phyloP scores from a whole-genome alignment of 2,797 vertebrate species.

The Alcedo atthis region DNA sequence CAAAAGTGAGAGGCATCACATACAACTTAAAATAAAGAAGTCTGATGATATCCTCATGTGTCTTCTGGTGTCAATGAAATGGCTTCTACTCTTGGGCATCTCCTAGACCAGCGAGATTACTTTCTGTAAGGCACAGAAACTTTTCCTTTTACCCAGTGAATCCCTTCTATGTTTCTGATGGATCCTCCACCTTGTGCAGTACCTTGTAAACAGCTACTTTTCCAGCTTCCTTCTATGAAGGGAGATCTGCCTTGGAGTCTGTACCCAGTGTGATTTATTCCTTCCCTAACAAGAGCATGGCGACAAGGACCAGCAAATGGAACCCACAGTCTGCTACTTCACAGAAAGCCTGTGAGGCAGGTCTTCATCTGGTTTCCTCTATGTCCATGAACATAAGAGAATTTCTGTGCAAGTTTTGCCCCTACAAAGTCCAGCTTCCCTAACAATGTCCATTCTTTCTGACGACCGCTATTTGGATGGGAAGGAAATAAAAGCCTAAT shows the following conservation, averaged over 20 bases:
- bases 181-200: background rate
- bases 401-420: background rate
- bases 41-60: fast-evolving
- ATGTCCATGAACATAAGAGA: background rate
- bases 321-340: background rate
- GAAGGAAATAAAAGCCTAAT: background rate
- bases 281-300: background rate
- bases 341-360: background rate
- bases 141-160: background rate
- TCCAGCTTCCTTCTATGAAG: background rate
- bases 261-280: background rate
- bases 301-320: background rate
- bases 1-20: background rate
- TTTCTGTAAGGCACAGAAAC: background rate
- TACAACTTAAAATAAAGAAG: background rate
- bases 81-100: background rate
- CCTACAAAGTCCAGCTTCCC: background rate
- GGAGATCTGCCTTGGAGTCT: background rate
- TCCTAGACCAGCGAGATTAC: background rate
- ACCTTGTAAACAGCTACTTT: background rate
- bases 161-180: background rate
- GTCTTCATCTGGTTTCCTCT: background rate
- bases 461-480: background rate
- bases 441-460: background rate
- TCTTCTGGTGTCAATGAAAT: background rate